Conservation (phyloP, 2,113 vertebrate genomes). For the Pogonocichla stellata region DNA sequence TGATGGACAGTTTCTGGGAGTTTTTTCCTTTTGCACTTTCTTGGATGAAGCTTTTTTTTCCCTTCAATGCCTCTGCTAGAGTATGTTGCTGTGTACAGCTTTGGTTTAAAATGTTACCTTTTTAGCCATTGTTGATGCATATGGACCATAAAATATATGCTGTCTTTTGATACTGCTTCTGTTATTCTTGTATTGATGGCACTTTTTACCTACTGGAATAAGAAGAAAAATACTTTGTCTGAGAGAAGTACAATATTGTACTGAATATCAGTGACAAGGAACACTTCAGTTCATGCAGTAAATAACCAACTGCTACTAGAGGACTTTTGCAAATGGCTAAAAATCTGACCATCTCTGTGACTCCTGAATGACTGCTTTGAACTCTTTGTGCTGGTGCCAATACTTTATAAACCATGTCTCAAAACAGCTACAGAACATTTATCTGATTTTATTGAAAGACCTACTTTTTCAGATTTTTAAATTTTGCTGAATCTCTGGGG, state of each 20-base stretch:
- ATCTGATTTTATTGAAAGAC: background rate
- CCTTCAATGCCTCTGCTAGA: background rate
- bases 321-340: background rate
- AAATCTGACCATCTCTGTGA: background rate
- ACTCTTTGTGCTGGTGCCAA: conserved; percentile 29
- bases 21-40: conserved; percentile 9
- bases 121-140: background rate
- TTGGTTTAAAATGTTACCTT: background rate
- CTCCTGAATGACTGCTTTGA: conserved; percentile 3
- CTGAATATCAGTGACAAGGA: background rate
- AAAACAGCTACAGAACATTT: background rate
- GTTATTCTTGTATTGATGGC: background rate
- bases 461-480: conserved; percentile 1
- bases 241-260: background rate
- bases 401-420: background rate
- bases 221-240: background rate
- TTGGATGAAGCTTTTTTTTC: background rate
- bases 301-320: background rate
- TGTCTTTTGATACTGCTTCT: background rate
- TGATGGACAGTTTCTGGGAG: background rate
- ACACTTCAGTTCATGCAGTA: background rate
- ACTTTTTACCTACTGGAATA: background rate
- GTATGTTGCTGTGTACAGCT: background rate
- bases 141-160: background rate
- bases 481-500: conserved; percentile 3